Evolutionary conservation across 1,140 invertebrate species (phyloP), one percentile per base, ranked within the genome.

Genomic region (Leptinotarsa undecemlineata): DNA sequence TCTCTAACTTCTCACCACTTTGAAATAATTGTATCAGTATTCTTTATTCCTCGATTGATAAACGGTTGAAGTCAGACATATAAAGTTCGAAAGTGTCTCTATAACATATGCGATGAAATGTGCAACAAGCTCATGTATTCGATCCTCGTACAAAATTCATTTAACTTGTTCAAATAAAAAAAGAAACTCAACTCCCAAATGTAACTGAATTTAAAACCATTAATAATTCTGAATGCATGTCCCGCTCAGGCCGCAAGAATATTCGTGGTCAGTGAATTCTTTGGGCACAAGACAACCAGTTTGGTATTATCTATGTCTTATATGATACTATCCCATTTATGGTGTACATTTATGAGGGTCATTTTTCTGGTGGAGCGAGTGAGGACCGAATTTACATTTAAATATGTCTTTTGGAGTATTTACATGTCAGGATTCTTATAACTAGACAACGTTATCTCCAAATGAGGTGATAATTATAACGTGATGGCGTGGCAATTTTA

Each of bases 271-370:
- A 64, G 20, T 33, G 63, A 64, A 21, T 64, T 64, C 63, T 64
- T 64, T 20, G 63, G 14, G 63, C 63, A 23, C 63, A 64, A 64
- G 63, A 64, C 63, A 64, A 64, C 63, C 63, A 64, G 63, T 64
- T 64, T 33, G 17, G 26, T 64, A 64, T 64, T 64, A 64, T 80
- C 77, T 79, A 74, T 78, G 74, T 78, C 77, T 77, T 76, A 57
- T 70, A 78, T 74, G 78, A 78, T 77, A 75, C 73, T 73, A 66
- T 60, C 68, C 80, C 80, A 78, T 81, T 78, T 79, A 81, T 74
- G 78, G 80, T 63, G 48, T 74, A 78, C 72, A 71, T 81, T 79
- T 79, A 79, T 81, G 79, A 76, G 75, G 71, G 73, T 72, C 77
- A 77, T 79, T 81, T 81, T 78, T 81, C 66, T 64, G 51, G 51